Evolutionary conservation across 2,113 vertebrate species (phyloP).

Genomic region (Eurypyga helias): DNA sequence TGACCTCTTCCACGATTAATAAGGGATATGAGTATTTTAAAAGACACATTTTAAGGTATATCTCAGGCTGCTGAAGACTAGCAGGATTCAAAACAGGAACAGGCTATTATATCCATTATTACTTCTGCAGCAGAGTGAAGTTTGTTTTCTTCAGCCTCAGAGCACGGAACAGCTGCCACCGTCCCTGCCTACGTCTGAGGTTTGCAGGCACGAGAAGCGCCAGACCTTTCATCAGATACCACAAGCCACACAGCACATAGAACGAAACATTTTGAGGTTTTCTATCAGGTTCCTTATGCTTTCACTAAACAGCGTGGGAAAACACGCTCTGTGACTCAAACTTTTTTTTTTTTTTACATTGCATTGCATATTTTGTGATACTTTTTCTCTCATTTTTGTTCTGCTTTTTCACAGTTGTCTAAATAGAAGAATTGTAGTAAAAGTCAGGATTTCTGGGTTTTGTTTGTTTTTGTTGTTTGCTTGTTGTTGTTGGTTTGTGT

Average conservation of each 20-base stretch:
- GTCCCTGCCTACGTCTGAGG: neutral
- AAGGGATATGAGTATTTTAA: neutral
- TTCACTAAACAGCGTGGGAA: neutral
- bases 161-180: neutral
- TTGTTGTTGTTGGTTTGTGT: no score
- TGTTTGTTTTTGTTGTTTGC: neutral
- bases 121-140: neutral
- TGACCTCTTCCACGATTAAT: neutral
- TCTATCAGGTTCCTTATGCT: conserved; percentile 23
- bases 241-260: conserved; percentile 11
- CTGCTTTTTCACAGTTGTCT: neutral
- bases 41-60: neutral
- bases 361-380: neutral
- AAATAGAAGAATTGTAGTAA: neutral
- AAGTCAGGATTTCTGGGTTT: neutral
- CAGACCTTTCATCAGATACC: conserved; percentile 22
- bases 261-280: conserved; percentile 28
- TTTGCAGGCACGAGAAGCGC: neutral
- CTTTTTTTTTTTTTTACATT: neutral
- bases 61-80: neutral
- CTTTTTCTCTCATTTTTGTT: neutral
- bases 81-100: neutral
- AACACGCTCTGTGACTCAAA: neutral
- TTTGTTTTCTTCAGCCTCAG: neutral
- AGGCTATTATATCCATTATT: neutral